Conservation (phyloP, 2,888 invertebrate species). For the Parnassius smintheus region DNA sequence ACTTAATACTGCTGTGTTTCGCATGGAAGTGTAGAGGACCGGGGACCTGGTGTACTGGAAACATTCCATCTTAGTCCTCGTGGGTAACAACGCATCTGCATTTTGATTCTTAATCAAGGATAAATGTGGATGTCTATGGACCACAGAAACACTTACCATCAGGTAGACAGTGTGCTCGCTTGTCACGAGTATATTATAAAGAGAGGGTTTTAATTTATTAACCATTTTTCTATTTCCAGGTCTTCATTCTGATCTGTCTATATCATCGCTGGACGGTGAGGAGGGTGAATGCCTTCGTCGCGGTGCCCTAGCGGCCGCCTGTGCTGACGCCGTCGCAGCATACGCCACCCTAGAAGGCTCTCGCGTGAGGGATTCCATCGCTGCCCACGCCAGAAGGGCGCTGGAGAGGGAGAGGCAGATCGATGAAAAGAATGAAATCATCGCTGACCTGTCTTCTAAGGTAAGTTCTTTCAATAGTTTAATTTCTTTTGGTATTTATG, state of each 20-base stretch:
- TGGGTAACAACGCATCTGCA: too few relatives aligned
- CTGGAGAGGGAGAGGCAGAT: slow-evolving; percentile 90
- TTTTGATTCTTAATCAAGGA: too few relatives aligned
- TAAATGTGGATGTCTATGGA: too few relatives aligned
- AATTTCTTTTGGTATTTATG: too few relatives aligned
- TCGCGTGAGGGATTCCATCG: slow-evolving; percentile 87
- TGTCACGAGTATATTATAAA: too few relatives aligned
- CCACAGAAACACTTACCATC: too few relatives aligned
- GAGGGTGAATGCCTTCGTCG: slow-evolving; percentile 80
- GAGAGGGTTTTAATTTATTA: neutral
- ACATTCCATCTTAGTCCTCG: too few relatives aligned
- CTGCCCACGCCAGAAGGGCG: slow-evolving; percentile 87
- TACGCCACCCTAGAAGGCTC: slow-evolving; percentile 88
- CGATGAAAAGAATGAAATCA: slow-evolving; percentile 88
- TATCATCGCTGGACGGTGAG: slow-evolving; percentile 81
- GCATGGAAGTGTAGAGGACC: too few relatives aligned
- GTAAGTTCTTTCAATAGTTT: slow-evolving; percentile 57
- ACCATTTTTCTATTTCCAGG: slow-evolving; percentile 60
- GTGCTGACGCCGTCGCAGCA: slow-evolving; percentile 87
- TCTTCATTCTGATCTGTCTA: slow-evolving; percentile 85
- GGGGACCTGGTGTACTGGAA: too few relatives aligned
- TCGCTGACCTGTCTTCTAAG: slow-evolving; percentile 90
- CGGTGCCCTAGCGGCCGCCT: slow-evolving; percentile 85
- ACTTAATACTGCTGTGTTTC: too few relatives aligned
- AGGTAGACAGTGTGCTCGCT: too few relatives aligned